Base-by-base conservation (phyloP, 2,113 vertebrate species). In the Mustela nigripes region DNA sequence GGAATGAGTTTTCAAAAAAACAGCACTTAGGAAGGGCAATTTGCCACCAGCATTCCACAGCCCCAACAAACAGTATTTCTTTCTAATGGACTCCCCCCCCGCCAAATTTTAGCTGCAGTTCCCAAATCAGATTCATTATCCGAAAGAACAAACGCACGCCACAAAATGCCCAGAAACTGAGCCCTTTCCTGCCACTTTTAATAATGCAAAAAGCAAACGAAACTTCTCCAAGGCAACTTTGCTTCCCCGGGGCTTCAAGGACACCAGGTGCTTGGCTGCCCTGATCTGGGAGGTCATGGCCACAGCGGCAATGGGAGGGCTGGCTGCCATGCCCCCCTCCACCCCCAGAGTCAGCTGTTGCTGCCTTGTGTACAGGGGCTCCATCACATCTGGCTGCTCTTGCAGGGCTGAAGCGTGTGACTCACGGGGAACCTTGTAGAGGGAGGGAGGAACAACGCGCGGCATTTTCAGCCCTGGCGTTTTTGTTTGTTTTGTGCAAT, bases 381-480 rank as follows among this genome's bases (percentile, higher is more conserved):
- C 97, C 0, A 1, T 91, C 96, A 97, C 93, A 96, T 98, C 97
- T 98, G 92, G 83, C 89, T 36, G 90, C 97, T 97, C 94, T 97
- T 98, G 95, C 94, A 92, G 97, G 97, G 98, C 97, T 97, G 97
- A 98, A 98, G 74, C 95, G 86, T 98, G 97, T 97, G 97, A 98
- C 96, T 97, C 98, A 98, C 91, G 92, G 93, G 93, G 94, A 98
- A 97, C 95, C 98, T 98, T 98, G 97, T 97, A 96, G 98, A 96
- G 96, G 98, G 95, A 98, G 93, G 96, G 98, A 98, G 98, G 95
- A 98, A 95, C 97, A 98, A 97, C 98, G 96, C 79, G 93, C 97
- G 97, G 97, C 91, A 98, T 98, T 98, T 98, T 98, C 95, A 98
- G 97, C 95, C 62, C 95, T 94, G 97, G 93, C 0, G 71, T 89